phyloP scores from a whole-genome alignment of 2,888 invertebrate species.

The Nomada ferruginata region DNA sequence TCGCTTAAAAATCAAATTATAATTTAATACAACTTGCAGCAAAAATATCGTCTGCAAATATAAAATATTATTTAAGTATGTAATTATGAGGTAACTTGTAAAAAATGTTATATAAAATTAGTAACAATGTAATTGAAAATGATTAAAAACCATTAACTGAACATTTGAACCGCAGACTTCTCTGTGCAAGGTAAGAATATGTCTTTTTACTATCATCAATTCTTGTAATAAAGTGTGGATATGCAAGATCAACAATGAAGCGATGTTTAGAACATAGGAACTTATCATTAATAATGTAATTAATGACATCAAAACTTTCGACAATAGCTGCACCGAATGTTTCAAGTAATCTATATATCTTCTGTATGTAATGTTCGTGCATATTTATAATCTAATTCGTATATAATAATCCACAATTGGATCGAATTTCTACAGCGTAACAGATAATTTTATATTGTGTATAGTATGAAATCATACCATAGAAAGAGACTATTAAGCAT shows the following conservation, averaged over 20 bases:
- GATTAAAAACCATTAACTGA: constrained; percentile 29
- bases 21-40: constrained; percentile 37
- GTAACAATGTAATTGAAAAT: constrained; percentile 54
- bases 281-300: constrained; percentile 45
- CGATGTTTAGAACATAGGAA: constrained; percentile 58
- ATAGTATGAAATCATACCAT: constrained; percentile 61
- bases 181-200: constrained; percentile 32
- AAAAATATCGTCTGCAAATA: constrained; percentile 33
- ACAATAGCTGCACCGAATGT: constrained; percentile 28
- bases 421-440: constrained; percentile 51
- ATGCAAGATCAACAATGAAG: constrained; percentile 31
- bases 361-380: constrained; percentile 31
- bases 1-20: constrained; percentile 29
- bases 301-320: constrained; percentile 32
- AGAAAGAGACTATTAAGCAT: constrained; percentile 63
- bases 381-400: constrained; percentile 42
- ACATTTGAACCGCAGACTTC: constrained; percentile 17
- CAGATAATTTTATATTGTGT: constrained; percentile 53
- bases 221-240: constrained; percentile 28
- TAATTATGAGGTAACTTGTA: constrained; percentile 52
- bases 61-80: constrained; percentile 39
- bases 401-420: constrained; percentile 54
- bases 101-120: constrained; percentile 63
- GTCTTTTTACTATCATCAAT: constrained; percentile 27
- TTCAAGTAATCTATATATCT: constrained; percentile 44